Base-by-base conservation (phyloP, 1,140 invertebrate genomes). In the Copidosoma floridanum region DNA sequence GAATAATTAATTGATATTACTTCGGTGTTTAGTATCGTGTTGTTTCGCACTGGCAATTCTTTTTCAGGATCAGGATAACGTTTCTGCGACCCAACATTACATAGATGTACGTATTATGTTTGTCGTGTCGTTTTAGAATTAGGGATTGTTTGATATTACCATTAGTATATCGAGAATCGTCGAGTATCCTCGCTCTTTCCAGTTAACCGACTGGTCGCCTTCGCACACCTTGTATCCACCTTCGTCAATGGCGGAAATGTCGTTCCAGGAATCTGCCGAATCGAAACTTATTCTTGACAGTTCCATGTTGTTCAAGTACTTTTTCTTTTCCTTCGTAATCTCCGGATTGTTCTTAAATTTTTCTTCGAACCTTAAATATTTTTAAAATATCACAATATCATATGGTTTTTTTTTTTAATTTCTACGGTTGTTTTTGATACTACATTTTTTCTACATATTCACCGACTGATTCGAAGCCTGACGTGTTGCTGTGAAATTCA, bases 141-240 rank as follows among this genome's bases (percentile, higher is more conserved):
- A 44, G 7, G 43, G 7, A 11, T 44, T 16, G 20, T 11, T 16
- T 14, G 7, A n/a, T n/a, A n/a, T n/a, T 79, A 84, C 83, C 81
- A 83, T 83, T 24, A 88, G 68, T 20, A 86, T 55, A 46, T 83
- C 74, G 4, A 89, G 71, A 60, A 87, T 74, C 11, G 73, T 84
- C n/a, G 73, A 77, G 66, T 83, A 88, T n/a, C 85, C 86, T 53
- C 80, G 78, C 57, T 79, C 67, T 44, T 83, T 85, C 87, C 87
- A 88, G 65, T 84, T 83, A 2, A 85, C 71, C 20, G 79, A 50
- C 3, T 69, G 65, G 67, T 87, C 81, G 2, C 86, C 86, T 32
- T 82, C 79, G 65, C 82, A 85, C 0, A 76, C 68, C 69, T 74
- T 65, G 68, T 84, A 85, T 2, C 71, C 48, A 12, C 78, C 71